Base-by-base conservation (phyloP, 2,888 invertebrate species). In the Oxytorus armatus region DNA sequence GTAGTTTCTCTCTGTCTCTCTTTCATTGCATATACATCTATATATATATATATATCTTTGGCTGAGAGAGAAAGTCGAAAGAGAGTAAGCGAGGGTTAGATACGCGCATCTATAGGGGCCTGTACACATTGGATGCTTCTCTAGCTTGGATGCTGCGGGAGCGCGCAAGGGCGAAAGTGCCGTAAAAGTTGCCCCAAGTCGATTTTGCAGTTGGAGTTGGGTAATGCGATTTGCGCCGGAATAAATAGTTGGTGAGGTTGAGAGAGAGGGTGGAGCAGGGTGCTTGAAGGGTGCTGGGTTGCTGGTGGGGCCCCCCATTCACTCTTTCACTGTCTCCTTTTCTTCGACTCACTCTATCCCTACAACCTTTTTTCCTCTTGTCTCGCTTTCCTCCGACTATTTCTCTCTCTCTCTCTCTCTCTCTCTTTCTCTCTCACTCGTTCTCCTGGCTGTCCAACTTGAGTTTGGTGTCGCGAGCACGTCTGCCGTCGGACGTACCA, bases 131-230 rank as follows among this genome's bases (percentile, higher is more conserved):
- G 59, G 75, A 79, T 75, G 75, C 73, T 74, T 53, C 70, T 70
- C 59, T 44, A 51, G 68, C 68, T 68, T n/a, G n/a, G 61, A 55
- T 57, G 51, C 63, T 55, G 51, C 18, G 55, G 59, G 75, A 79
- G 81, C 82, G 81, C 82, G 87, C 83, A 86, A 89, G 86, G 88
- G 83, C 82, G 86, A 85, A 88, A 88, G 87, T 88, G 87, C 88
- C 90, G 90, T 90, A 90, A 91, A 91, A 91, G 90, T 91, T 91
- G 89, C 87, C 79, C n/a, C 87, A 90, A 91, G 91, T 91, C 91
- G 90, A 91, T 91, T 91, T 91, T 91, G 91, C 89, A 90, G 91
- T 89, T 90, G 87, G 89, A 91, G 90, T 91, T 91, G 90, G n/a
- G 90, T 91, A 91, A 91, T 91, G 90, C 91, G 90, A 91, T 91